Conservation (phyloP, 2,113 vertebrate genomes). For the Sterrhoptilus dennistouni region DNA sequence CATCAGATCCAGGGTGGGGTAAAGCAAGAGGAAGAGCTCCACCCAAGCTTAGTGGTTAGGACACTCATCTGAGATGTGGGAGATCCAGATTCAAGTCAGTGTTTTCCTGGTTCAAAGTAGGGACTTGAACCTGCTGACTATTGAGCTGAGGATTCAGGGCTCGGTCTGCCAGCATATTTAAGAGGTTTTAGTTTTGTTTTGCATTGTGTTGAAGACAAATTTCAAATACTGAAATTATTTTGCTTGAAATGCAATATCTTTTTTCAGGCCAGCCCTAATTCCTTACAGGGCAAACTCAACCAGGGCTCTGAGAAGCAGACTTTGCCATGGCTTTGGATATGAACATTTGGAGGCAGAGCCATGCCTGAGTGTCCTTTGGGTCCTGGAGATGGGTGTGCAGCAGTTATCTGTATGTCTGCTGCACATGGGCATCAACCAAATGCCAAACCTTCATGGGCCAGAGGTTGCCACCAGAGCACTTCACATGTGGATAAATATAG, state of each 20-base stretch:
- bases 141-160: not conserved
- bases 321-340: not conserved
- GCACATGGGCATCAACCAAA: not conserved
- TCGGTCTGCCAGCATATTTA: not conserved
- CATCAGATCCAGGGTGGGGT: slow-evolving; percentile 54
- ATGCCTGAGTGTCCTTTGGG: not conserved
- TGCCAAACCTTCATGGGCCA: not conserved
- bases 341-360: slow-evolving; percentile 14
- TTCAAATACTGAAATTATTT: not conserved
- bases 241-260: not conserved
- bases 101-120: slow-evolving; percentile 51
- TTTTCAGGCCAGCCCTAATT: not conserved
- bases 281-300: not conserved
- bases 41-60: slow-evolving; percentile 58
- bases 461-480: not conserved
- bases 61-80: slow-evolving; percentile 35
- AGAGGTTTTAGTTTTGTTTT: not conserved
- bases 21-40: slow-evolving; percentile 53
- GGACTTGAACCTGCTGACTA: slow-evolving; percentile 13
- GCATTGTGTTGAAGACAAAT: not conserved
- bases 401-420: not conserved
- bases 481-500: not conserved
- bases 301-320: not conserved
- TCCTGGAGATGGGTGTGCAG: not conserved
- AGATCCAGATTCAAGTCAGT: slow-evolving; percentile 18